These are phyloP conservation scores for Drosophila setosimentum DNA, from an alignment of 2,888 invertebrate genomes.

Conservation along the genomic window DNA sequence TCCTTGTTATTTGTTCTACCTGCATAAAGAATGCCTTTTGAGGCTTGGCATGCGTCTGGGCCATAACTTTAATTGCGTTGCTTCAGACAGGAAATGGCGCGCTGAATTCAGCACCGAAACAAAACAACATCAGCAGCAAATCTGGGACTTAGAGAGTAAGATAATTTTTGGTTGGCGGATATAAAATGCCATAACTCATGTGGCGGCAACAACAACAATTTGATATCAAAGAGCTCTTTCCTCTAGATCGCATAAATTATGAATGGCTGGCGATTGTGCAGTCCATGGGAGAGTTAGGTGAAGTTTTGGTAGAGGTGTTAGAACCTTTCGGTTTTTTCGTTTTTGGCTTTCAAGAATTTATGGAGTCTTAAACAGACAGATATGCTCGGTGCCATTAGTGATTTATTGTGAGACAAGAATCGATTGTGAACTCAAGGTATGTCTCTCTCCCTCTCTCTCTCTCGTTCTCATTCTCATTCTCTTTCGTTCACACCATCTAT, in stretches of 20 bases:
- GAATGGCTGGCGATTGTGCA: conserved; percentile 44
- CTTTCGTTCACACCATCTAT: background rate
- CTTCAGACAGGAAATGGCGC: conserved; percentile 48
- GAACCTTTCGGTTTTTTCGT: conserved; percentile 62
- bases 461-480: conserved; percentile 10
- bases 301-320: conserved; percentile 64
- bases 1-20: conserved; percentile 17
- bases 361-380: conserved; percentile 75
- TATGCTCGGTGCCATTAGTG: conserved; percentile 70
- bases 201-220: conserved; percentile 66
- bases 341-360: conserved; percentile 63
- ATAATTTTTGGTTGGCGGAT: conserved; percentile 65
- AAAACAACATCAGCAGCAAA: conserved; percentile 29
- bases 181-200: conserved; percentile 72
- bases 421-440: conserved; percentile 50
- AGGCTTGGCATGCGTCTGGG: conserved; percentile 39
- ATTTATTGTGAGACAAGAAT: conserved; percentile 74
- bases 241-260: conserved; percentile 74
- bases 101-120: conserved; percentile 15
- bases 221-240: conserved; percentile 69
- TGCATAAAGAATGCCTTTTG: conserved; percentile 13
- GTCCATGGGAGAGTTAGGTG: conserved; percentile 27
- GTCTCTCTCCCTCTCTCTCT: background rate
- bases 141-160: conserved; percentile 32
- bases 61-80: conserved; percentile 45